phyloP scores from a whole-genome alignment of 2,797 vertebrate species.

The Austrolebias charrua region DNA sequence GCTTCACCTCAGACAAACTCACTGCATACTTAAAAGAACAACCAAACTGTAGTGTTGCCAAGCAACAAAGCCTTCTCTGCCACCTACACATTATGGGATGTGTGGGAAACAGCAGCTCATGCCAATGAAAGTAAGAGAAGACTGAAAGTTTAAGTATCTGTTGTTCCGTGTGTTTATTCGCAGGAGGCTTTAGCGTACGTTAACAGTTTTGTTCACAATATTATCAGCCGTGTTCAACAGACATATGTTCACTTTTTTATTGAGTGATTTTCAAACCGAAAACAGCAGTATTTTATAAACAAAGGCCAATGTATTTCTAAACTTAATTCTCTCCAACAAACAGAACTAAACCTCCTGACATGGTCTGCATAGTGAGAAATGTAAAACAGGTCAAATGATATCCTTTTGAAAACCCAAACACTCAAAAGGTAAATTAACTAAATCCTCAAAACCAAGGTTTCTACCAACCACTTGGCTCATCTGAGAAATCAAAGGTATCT shows the following conservation, averaged over 20 bases:
- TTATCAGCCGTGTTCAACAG: too few species aligned
- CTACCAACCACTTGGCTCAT: too few species aligned
- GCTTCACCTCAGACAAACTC: conserved; percentile 51
- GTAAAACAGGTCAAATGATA: too few species aligned
- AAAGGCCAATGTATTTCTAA: neutral
- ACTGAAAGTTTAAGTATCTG: conserved; percentile 31
- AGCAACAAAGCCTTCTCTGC: conserved; percentile 67
- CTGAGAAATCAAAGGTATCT: too few species aligned
- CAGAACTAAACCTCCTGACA: too few species aligned
- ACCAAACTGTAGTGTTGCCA: conserved; percentile 66
- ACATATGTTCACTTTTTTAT: neutral
- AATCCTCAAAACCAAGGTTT: too few species aligned
- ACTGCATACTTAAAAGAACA: conserved; percentile 36
- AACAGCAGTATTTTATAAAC: neutral
- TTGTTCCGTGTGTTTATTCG: conserved; percentile 10
- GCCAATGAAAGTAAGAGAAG: conserved; percentile 40
- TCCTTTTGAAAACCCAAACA: too few species aligned
- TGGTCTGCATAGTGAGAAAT: too few species aligned
- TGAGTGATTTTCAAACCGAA: neutral
- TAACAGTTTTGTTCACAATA: neutral
- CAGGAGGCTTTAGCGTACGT: neutral
- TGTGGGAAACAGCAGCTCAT: conserved; percentile 50
- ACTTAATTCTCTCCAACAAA: too few species aligned
- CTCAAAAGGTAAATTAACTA: too few species aligned
- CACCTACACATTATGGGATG: conserved; percentile 74